phyloP scores from a whole-genome alignment of 2,888 invertebrate species.

The Gryllus longicercus region DNA sequence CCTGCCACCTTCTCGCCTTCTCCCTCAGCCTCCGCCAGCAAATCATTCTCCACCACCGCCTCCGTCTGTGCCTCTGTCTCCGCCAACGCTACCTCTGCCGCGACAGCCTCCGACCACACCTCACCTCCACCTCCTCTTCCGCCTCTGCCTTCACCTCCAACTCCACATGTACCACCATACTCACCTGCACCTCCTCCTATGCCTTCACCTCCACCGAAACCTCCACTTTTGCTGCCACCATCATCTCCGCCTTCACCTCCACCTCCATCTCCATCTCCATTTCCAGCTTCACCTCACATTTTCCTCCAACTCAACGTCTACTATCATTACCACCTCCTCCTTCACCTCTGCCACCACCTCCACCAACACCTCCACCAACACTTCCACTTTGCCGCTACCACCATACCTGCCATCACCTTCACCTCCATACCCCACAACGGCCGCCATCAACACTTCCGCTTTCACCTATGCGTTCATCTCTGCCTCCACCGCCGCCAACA shows the following conservation, averaged over 20 bases:
- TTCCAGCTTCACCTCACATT: slow-evolving; percentile 6
- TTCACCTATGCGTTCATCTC: background rate
- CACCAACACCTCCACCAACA: background rate
- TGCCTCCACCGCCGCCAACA: no score
- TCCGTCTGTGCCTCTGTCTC: slow-evolving; percentile 37
- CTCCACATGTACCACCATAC: background rate
- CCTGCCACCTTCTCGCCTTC: slow-evolving; percentile 24
- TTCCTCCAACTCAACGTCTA: slow-evolving; percentile 22
- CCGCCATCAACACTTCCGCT: slow-evolving; percentile 22
- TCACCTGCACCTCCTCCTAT: background rate
- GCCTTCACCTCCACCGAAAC: background rate
- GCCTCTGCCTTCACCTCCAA: no score
- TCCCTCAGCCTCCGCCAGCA: background rate
- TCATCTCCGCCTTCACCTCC: slow-evolving; percentile 19
- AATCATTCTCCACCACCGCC: slow-evolving; percentile 33
- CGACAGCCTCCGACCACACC: slow-evolving; percentile 19
- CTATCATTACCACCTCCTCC: no score
- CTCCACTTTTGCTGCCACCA: slow-evolving; percentile 3
- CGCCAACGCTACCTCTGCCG: slow-evolving; percentile 36
- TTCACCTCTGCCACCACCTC: no score
- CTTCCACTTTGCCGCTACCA: slow-evolving; percentile 21
- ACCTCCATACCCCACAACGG: background rate
- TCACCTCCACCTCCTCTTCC: background rate
- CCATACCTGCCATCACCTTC: background rate
- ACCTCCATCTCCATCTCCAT: slow-evolving; percentile 20